phyloP scores from a whole-genome alignment of 2,888 invertebrate genomes.

The Cantharis lateralis region DNA sequence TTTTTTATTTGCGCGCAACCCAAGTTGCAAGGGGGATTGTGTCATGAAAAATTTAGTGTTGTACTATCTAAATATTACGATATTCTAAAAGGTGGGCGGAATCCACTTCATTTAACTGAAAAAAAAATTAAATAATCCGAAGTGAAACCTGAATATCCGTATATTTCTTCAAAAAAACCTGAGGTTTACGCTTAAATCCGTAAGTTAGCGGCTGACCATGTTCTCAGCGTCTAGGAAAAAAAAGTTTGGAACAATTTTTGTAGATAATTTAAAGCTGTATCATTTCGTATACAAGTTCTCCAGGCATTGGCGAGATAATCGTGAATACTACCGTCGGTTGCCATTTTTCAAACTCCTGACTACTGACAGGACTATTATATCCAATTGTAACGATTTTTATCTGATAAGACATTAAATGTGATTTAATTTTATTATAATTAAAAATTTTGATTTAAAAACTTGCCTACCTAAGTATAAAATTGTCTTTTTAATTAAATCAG shows the following conservation, averaged over 20 bases:
- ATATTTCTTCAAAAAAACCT: no score
- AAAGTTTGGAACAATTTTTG: background rate
- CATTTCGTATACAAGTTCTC: background rate
- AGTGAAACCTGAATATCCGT: no score
- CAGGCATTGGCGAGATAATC: background rate
- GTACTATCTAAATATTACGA: no score
- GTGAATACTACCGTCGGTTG: background rate
- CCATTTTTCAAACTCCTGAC: background rate
- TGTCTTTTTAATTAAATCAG: conserved; percentile 21
- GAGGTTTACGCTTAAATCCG: no score
- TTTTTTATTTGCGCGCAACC: no score
- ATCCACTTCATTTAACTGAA: no score
- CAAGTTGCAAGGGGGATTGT: no score
- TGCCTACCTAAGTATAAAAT: background rate
- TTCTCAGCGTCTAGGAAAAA: background rate
- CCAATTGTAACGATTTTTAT: background rate
- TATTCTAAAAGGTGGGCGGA: no score
- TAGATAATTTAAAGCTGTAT: background rate
- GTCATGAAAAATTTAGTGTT: no score
- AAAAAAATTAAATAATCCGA: no score
- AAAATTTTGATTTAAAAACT: background rate
- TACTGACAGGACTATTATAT: background rate
- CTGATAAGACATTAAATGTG: background rate
- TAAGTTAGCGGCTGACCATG: no score
- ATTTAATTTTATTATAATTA: background rate